Evolutionary conservation across 2,113 vertebrate species (phyloP), one percentile per base, ranked within the genome.

Genomic region (Calidris pygmaea): DNA sequence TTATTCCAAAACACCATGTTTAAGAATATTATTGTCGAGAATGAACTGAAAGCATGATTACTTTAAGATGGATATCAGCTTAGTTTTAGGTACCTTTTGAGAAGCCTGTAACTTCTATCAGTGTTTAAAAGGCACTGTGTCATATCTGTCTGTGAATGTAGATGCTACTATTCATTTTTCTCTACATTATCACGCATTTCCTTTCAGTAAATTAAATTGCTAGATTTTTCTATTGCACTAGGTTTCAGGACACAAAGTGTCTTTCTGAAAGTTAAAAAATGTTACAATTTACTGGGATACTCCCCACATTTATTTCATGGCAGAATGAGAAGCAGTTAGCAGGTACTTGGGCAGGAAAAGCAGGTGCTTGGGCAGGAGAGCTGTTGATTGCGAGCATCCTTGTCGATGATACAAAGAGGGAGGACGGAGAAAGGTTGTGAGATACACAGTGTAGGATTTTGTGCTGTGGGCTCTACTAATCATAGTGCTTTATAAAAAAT

Each of bases 61-160:
- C 50, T 73, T 94, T 83, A 65, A 96, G 88, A 86, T 78, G 72
- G 52, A 85, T 95, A 87, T 93, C 72, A 85, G 77, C 60, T 68
- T 63, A 67, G 76, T 96, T 75, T 55, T 11, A 21, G 43, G 43
- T 39, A 58, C 68, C 58, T 94, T 63, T 81, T 67, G 95, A 92
- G 52, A 84, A 94, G 71, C 70, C 79, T 93, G 88, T 91, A 86
- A 87, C 77, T 87, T 82, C 6, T 86, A 59, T 47, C 15, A 55
- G 39, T 81, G n/a, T 85, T 95, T 93, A 94, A 96, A 95, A 95
- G 20, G 62, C 75, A 94, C 24, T 66, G 72, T 88, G 72, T 96
- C 66, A 14, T 59, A 48, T 71, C 15, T 88, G 5, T 81, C 95
- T 88, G 47, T 72, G 84, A 63, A 91, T 83, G 52, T 24, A 90